Conservation (phyloP, 2,888 invertebrate genomes). For the Cephus spinipes region DNA sequence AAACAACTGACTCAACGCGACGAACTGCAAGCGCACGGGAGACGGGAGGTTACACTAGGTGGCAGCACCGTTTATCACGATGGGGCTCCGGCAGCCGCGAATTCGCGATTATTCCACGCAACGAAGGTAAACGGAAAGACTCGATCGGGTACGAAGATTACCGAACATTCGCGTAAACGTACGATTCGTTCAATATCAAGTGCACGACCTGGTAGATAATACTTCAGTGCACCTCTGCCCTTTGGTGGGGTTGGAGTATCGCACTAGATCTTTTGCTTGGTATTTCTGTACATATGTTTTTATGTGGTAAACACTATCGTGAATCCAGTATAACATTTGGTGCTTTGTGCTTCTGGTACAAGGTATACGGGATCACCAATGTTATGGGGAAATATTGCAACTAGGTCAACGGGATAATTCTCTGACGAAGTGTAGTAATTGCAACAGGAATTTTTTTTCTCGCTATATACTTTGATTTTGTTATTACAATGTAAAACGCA, state of each 20-base stretch:
- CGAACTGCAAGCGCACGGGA: conserved; percentile 48
- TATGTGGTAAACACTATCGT: neutral
- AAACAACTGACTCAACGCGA: conserved; percentile 62
- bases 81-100: conserved; percentile 52
- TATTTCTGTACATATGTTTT: neutral
- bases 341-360: neutral
- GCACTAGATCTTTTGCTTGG: neutral
- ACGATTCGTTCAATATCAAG: conserved; percentile 53
- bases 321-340: neutral
- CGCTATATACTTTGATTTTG: neutral
- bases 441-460: neutral
- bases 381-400: neutral
- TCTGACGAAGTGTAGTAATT: neutral
- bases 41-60: conserved; percentile 48
- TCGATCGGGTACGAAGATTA: conserved; percentile 29
- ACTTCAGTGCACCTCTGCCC: conserved; percentile 2
- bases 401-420: neutral
- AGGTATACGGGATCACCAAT: neutral
- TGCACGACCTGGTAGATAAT: conserved; percentile 42
- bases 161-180: conserved; percentile 15
- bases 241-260: neutral
- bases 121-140: conserved; percentile 32
- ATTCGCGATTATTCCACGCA: conserved; percentile 20
- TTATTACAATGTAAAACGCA: neutral
- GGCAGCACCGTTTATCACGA: conserved; percentile 48